Evolutionary conservation across 2,888 invertebrate species (phyloP).

Genomic region (Oxycera nigricornis): DNA sequence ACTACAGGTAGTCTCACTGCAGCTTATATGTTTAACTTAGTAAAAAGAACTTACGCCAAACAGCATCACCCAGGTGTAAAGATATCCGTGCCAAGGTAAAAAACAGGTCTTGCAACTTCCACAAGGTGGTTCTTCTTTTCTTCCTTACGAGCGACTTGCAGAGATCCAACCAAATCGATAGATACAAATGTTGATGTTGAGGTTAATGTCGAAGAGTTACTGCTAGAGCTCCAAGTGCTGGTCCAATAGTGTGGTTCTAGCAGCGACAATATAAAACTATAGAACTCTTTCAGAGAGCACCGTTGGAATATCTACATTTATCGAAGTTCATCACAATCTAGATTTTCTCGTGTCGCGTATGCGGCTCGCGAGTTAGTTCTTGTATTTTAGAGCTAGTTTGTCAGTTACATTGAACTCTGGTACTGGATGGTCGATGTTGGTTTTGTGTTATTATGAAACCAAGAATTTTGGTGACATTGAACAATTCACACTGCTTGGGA

Average conservation of each 20-base stretch:
- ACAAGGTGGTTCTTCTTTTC: conserved; percentile 12
- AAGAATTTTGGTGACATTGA: neutral
- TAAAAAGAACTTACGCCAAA: conserved; percentile 45
- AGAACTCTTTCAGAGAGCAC: too few relatives aligned
- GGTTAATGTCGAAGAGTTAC: too few relatives aligned
- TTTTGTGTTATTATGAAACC: neutral
- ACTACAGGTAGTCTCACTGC: neutral
- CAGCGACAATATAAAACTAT: too few relatives aligned
- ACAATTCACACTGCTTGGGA: conserved; percentile 2
- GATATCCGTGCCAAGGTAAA: conserved; percentile 39
- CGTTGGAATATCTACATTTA: too few relatives aligned
- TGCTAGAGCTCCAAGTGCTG: too few relatives aligned
- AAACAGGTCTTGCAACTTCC: conserved; percentile 36
- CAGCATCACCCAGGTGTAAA: conserved; percentile 44
- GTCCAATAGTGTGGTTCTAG: too few relatives aligned
- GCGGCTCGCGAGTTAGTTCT: too few relatives aligned
- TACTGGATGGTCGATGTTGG: neutral
- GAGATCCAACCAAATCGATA: neutral
- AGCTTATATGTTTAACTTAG: too few relatives aligned
- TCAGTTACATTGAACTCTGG: conserved; percentile 22
- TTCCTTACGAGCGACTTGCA: neutral
- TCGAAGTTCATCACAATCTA: too few relatives aligned
- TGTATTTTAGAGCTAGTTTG: too few relatives aligned
- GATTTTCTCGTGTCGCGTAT: too few relatives aligned
- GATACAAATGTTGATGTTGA: neutral